Conservation (phyloP, 2,888 invertebrate genomes). For the Melanophora roralis region DNA sequence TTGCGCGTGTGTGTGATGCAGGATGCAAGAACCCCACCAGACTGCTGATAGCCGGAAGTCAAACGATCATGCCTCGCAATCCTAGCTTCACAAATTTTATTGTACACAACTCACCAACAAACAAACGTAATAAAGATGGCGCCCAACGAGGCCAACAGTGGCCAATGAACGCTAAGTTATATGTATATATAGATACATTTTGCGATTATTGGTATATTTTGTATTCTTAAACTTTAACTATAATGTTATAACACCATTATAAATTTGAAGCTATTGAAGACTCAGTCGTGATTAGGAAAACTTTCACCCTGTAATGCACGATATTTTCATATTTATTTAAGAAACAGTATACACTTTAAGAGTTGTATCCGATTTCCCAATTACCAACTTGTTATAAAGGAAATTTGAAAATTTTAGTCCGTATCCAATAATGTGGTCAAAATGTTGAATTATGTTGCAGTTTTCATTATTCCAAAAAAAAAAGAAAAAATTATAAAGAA, state of each 20-base stretch:
- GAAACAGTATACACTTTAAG: not conserved
- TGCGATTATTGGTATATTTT: not conserved
- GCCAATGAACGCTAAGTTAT: not conserved
- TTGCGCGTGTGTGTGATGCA: not conserved
- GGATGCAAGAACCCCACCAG: not conserved
- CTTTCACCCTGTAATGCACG: not conserved
- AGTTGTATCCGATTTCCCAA: not conserved
- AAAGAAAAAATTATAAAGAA: too few species aligned
- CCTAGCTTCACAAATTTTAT: not conserved
- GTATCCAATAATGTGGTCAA: not conserved
- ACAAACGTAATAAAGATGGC: too few species aligned
- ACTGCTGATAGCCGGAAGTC: not conserved
- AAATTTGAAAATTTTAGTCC: not conserved
- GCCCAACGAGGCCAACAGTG: too few species aligned
- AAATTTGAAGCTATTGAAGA: not conserved
- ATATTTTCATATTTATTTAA: not conserved
- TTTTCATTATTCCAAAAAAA: not conserved
- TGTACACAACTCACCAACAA: not conserved
- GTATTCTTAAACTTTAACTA: too few species aligned
- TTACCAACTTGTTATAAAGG: not conserved
- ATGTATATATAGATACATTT: not conserved
- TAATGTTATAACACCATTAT: not conserved
- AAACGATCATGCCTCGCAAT: not conserved
- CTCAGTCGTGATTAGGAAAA: not conserved
- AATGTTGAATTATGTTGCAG: not conserved